Conservation (phyloP, 2,888 invertebrate genomes). For the Baronia brevicornis region DNA sequence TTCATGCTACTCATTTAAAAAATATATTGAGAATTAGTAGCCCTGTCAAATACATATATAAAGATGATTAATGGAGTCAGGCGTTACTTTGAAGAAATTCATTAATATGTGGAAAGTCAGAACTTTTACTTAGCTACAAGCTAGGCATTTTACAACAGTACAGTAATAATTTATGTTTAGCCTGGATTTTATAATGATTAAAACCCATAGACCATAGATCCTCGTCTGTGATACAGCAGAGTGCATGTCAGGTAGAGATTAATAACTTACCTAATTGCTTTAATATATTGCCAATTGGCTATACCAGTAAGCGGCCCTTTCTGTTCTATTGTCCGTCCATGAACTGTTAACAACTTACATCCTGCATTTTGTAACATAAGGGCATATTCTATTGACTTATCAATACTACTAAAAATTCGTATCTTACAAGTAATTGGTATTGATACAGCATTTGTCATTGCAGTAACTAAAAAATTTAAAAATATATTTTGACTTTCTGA, state of each 20-base stretch:
- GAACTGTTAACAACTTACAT: conserved; percentile 93
- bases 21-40: neutral
- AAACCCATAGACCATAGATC: too few species aligned
- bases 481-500: neutral
- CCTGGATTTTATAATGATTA: too few species aligned
- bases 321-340: conserved; percentile 96
- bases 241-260: conserved; percentile 5
- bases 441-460: conserved; percentile 80
- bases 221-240: too few species aligned
- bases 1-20: conserved; percentile 10
- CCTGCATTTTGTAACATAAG: conserved; percentile 96
- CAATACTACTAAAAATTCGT: conserved; percentile 89
- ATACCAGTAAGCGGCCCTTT: conserved; percentile 97
- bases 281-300: conserved; percentile 95
- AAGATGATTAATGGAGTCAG: too few species aligned
- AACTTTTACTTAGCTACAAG: too few species aligned
- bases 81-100: too few species aligned
- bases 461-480: conserved; percentile 76
- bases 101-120: too few species aligned
- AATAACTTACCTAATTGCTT: conserved; percentile 84
- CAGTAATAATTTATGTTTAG: too few species aligned
- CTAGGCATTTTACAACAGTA: too few species aligned
- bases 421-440: conserved; percentile 98
- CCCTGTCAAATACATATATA: too few species aligned
- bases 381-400: conserved; percentile 93